phyloP scores from a whole-genome alignment of 2,888 invertebrate genomes.

The Lasioglossum figueresi region DNA sequence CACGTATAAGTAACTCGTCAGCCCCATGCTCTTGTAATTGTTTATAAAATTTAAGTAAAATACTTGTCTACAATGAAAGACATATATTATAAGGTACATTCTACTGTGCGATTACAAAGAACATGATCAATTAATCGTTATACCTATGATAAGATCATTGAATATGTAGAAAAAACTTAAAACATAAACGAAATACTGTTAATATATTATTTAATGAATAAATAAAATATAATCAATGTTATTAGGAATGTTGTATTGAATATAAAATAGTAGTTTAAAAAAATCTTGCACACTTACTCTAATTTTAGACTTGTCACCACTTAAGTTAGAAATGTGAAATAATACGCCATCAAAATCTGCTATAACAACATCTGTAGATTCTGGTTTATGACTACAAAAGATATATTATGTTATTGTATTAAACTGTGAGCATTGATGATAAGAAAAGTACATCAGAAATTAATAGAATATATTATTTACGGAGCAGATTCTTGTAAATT shows the following conservation, averaged over 20 bases:
- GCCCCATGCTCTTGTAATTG: conserved; percentile 99
- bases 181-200: neutral
- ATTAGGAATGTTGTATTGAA: neutral
- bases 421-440: neutral
- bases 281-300: conserved; percentile 88
- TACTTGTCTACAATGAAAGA: conserved; percentile 91
- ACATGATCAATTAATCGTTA: neutral
- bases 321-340: conserved; percentile 98
- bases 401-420: conserved; percentile 26
- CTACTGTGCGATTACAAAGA: neutral
- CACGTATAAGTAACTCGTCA: conserved; percentile 96
- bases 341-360: conserved; percentile 99
- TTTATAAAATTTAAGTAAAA: conserved; percentile 98
- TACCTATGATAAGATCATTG: neutral
- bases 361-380: conserved; percentile 96
- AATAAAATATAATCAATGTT: neutral
- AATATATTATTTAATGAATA: neutral
- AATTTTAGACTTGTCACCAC: conserved; percentile 98
- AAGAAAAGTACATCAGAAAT: neutral
- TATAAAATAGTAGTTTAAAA: neutral
- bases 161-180: neutral
- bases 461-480: neutral
- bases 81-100: neutral
- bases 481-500: neutral
- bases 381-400: conserved; percentile 94